These are phyloP conservation scores for Drosophila melanica DNA, from an alignment of 1,140 invertebrate species.

Conservation along the genomic window DNA sequence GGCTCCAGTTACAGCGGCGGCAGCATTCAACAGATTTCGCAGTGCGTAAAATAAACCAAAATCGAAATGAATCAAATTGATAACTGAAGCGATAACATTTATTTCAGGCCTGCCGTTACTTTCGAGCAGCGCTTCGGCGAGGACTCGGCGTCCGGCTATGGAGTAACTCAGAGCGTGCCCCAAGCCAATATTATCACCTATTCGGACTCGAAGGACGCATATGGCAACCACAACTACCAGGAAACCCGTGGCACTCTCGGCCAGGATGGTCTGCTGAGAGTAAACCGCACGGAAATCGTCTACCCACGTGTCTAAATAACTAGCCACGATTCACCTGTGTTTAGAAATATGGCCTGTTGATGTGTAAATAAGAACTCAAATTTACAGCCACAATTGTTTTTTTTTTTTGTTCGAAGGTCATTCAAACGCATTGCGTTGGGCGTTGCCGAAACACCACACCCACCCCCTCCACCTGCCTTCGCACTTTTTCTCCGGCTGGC, in stretches of 20 bases:
- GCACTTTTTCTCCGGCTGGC: constrained; percentile 4
- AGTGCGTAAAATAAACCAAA: background rate
- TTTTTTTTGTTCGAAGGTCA: constrained; percentile 5
- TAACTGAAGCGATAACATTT: background rate
- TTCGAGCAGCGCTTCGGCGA: constrained; percentile 57
- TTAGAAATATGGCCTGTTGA: constrained; percentile 23
- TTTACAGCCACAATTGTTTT: constrained; percentile 12
- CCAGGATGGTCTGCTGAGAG: constrained; percentile 1
- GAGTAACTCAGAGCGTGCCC: background rate
- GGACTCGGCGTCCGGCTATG: constrained; percentile 31
- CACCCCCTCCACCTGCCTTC: constrained; percentile 20
- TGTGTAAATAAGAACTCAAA: constrained; percentile 17
- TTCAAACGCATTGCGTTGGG: constrained; percentile 55
- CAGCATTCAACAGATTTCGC: constrained; percentile 1
- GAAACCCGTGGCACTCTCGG: background rate
- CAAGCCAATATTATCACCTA: background rate
- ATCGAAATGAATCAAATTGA: background rate
- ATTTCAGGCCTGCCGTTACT: background rate
- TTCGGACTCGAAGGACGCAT: background rate
- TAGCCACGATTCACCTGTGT: background rate
- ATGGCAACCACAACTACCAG: constrained; percentile 3
- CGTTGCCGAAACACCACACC: constrained; percentile 5
- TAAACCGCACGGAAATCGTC: background rate
- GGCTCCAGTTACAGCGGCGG: constrained; percentile 9
- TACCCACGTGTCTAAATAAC: background rate